Percentiles rank a stretch among this genome's conserved stretches.
phyloP scores from a whole-genome alignment of 2,797 vertebrate species.

The Alauda arvensis region DNA sequence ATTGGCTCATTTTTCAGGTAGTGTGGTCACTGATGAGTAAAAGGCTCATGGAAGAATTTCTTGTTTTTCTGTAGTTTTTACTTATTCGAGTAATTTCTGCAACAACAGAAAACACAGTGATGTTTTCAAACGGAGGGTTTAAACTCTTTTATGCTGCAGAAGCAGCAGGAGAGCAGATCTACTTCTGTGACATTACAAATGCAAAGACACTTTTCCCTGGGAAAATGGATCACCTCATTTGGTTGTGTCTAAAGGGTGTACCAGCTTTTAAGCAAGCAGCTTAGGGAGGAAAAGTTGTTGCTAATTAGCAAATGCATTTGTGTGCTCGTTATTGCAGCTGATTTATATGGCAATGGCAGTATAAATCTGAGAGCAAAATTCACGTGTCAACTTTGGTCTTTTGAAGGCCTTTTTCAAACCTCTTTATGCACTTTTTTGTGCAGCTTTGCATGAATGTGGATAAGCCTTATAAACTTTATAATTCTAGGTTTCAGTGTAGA shows the following conservation, averaged over 20 bases:
- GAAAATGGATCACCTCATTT: slow-evolving; percentile 1
- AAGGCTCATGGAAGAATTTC: not conserved
- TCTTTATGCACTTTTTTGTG: not conserved
- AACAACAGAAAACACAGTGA: not conserved
- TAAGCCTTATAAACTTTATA: not conserved
- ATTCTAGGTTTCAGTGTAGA: not conserved
- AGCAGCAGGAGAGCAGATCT: not conserved
- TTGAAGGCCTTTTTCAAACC: not conserved
- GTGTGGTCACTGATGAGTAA: not conserved
- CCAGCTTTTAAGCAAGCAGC: not conserved
- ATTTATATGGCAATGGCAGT: not conserved
- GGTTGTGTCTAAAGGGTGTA: not conserved
- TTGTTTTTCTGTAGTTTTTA: not conserved
- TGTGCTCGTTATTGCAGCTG: not conserved
- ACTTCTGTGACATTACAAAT: not conserved
- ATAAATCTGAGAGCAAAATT: not conserved
- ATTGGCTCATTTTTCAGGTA: not conserved
- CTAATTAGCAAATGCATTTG: slow-evolving; percentile 20
- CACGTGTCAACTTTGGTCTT: not conserved
- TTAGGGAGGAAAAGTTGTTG: not conserved
- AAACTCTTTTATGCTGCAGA: not conserved
- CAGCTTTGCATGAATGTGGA: not conserved
- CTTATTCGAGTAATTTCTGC: not conserved
- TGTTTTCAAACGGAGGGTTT: not conserved
- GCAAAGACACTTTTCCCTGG: not conserved